Evolutionary conservation across 2,113 vertebrate genomes (phyloP), one percentile per base, ranked within the genome.

Genomic region (Chloropsis hardwickii): DNA sequence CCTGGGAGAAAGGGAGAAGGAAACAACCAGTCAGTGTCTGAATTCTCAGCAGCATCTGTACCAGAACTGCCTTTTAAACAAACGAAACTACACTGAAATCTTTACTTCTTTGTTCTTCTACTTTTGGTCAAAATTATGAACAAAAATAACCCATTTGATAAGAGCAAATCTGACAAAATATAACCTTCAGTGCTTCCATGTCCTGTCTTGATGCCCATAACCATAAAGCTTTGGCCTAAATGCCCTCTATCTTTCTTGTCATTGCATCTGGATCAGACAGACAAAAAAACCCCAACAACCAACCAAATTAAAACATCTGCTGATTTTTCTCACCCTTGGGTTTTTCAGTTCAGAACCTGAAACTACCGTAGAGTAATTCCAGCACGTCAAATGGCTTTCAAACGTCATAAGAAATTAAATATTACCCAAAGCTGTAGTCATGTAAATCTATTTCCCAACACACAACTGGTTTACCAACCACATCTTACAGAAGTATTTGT

Each of bases 1-100:
- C 98, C 99, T 99, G 96, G 21, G 81, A 88, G 70, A 48, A 72
- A 94, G 81, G 15, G 37, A 33, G 35, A 45, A 62, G 51, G 62
- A 19, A 48, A 50, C n/a, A 66, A 47, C 37, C 14, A 91, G 47
- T 94, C 47, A 86, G 45, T 24, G 35, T 29, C 42, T 50, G 22
- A 83, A 66, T 61, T 73, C 65, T 48, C 74, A 47, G 50, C 33
- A 86, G 18, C 0, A 0, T 23, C 50, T 54, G 42, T 78, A 58
- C 73, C 87, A 82, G 54, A 91, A 73, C 29, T 54, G 24, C 25
- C 50, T 35, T 82, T 95, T 62, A n/a, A 85, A 79, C 27, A 85
- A 81, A 50, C 77, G 39, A 17, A 9, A 80, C 19, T 18, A 33
- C 14, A 58, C 37, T 8, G 17, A 95, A 92, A 82, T 17, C 35